Conservation (phyloP, 2,797 vertebrate genomes). For the Leptatherina wallacei region DNA sequence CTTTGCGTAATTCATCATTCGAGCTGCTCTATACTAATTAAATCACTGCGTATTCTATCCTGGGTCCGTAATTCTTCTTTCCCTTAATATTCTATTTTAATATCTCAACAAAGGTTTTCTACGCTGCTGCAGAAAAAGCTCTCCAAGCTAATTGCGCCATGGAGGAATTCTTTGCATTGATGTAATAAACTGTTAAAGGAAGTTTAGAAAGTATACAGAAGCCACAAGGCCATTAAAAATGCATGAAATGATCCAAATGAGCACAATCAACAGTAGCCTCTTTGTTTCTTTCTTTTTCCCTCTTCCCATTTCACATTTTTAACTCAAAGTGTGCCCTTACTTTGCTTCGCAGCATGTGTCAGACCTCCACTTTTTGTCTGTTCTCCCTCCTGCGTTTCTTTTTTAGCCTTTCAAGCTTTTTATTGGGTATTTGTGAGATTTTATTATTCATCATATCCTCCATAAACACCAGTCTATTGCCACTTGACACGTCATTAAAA, state of each 20-base stretch:
- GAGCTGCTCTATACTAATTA: conserved; percentile 57
- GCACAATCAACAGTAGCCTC: background rate
- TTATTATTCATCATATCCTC: background rate
- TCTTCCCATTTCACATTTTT: background rate
- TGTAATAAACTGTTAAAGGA: conserved; percentile 13
- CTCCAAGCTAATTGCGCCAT: conserved; percentile 17
- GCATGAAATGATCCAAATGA: conserved; percentile 7
- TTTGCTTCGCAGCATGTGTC: background rate
- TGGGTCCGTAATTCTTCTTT: conserved; percentile 22
- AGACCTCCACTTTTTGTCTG: background rate
- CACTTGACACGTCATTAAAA: background rate
- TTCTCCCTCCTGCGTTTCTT: background rate
- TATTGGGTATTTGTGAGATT: background rate
- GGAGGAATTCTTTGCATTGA: conserved; percentile 8
- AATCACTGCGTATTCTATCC: conserved; percentile 53
- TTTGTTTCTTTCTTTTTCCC: background rate
- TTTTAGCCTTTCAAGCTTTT: background rate
- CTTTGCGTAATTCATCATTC: conserved; percentile 55
- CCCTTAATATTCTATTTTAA: conserved; percentile 19
- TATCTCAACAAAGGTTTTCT: conserved; percentile 36
- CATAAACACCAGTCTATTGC: background rate
- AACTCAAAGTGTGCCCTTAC: background rate
- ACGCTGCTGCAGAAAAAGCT: conserved; percentile 18
- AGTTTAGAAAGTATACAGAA: conserved; percentile 11
- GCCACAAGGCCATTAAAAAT: conserved; percentile 12